phyloP scores from a whole-genome alignment of 2,113 vertebrate genomes.

The Microcebus jonahi region DNA sequence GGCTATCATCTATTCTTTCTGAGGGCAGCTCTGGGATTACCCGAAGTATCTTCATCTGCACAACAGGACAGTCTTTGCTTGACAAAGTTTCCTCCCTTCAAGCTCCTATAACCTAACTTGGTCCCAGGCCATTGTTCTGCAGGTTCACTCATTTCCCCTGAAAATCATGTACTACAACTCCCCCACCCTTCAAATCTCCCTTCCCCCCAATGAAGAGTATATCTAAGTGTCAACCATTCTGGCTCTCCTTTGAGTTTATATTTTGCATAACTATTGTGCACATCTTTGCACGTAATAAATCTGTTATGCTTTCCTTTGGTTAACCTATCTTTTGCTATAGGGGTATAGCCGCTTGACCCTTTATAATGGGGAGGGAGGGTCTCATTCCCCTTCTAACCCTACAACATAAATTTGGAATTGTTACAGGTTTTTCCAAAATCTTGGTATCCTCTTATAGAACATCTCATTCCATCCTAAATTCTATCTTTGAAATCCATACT shows the following conservation, averaged over 20 bases:
- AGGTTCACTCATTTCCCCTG: background rate
- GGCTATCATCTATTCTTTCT: background rate
- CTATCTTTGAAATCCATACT: background rate
- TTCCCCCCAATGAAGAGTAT: background rate
- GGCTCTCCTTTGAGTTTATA: background rate
- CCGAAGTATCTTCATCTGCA: background rate
- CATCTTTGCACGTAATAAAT: background rate
- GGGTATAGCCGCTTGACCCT: background rate
- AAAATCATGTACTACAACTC: background rate
- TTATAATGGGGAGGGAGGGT: background rate
- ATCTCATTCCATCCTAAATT: background rate
- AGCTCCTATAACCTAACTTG: background rate
- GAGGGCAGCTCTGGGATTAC: background rate
- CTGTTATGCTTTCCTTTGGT: background rate
- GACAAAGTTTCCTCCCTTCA: background rate
- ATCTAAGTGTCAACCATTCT: background rate
- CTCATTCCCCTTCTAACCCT: background rate
- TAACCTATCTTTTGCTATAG: background rate
- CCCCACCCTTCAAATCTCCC: background rate
- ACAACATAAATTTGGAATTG: background rate
- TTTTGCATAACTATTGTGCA: background rate
- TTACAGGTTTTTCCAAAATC: background rate
- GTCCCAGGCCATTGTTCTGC: background rate
- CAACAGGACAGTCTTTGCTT: background rate
- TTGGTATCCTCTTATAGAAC: background rate